A percentile compares a stretch with the other conserved stretches of the same genome.
phyloP scores from a whole-genome alignment of 2,113 vertebrate species.

The Cyprinodon tularosa region DNA sequence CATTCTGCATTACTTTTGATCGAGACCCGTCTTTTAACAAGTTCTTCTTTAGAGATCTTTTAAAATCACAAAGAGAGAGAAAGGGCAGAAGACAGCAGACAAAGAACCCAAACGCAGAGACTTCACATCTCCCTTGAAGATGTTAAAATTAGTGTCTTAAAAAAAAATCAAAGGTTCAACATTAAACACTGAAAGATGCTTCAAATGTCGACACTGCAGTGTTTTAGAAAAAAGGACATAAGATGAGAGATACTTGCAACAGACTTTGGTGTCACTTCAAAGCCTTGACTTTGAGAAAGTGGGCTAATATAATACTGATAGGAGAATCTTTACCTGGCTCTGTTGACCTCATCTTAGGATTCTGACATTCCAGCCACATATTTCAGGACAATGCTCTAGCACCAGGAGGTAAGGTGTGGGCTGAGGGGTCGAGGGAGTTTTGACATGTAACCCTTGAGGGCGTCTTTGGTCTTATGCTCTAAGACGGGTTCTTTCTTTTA shows the following conservation, averaged over 20 bases:
- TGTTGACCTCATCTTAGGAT: slow-evolving; percentile 62
- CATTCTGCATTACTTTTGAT: slow-evolving; percentile 69
- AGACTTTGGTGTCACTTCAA: slow-evolving; percentile 83
- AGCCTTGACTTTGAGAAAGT: slow-evolving; percentile 74
- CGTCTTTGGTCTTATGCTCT: slow-evolving; percentile 70
- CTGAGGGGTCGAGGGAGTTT: slow-evolving; percentile 51
- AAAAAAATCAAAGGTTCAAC: slow-evolving; percentile 79
- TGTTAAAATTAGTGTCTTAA: slow-evolving; percentile 80
- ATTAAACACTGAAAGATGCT: slow-evolving; percentile 76
- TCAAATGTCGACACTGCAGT: slow-evolving; percentile 78
- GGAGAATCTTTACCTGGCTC: slow-evolving; percentile 69
- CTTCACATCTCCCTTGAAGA: slow-evolving; percentile 77
- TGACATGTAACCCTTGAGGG: slow-evolving; percentile 75
- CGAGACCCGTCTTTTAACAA: slow-evolving; percentile 74
- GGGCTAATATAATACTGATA: slow-evolving; percentile 73
- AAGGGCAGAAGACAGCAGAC: slow-evolving; percentile 76
- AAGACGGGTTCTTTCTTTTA: slow-evolving; percentile 70
- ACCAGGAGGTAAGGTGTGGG: slow-evolving; percentile 24
- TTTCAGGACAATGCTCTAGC: slow-evolving; percentile 45
- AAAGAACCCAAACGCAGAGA: slow-evolving; percentile 73
- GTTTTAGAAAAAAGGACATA: slow-evolving; percentile 72
- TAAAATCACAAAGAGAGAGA: slow-evolving; percentile 62
- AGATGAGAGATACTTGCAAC: slow-evolving; percentile 78
- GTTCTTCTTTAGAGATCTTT: slow-evolving; percentile 68
- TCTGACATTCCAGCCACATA: slow-evolving; percentile 59